Evolutionary conservation across 2,797 vertebrate genomes (phyloP).

Genomic region (Kryptolebias ocellatus): DNA sequence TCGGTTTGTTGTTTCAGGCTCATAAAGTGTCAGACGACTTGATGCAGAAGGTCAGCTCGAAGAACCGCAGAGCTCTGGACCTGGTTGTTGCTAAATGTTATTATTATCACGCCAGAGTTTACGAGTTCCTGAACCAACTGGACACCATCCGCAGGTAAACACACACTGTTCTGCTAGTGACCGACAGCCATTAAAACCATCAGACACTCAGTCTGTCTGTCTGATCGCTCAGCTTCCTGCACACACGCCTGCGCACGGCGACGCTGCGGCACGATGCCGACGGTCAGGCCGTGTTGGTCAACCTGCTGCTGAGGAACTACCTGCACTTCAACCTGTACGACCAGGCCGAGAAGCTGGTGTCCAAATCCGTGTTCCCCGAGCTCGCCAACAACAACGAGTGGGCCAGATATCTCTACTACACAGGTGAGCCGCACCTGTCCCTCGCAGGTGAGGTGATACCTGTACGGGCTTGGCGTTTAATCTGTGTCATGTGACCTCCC

Average conservation of each 20-base stretch:
- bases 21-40: slow-evolving; percentile 94
- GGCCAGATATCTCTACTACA: slow-evolving; percentile 97
- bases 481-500: slow-evolving; percentile 36
- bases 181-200: background rate
- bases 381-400: slow-evolving; percentile 98
- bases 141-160: slow-evolving; percentile 74
- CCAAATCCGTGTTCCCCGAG: slow-evolving; percentile 95
- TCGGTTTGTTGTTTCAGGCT: slow-evolving; percentile 79
- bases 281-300: slow-evolving; percentile 93
- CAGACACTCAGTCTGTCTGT: background rate
- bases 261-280: slow-evolving; percentile 93
- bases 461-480: background rate
- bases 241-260: slow-evolving; percentile 92
- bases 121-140: slow-evolving; percentile 92
- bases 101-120: slow-evolving; percentile 94
- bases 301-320: slow-evolving; percentile 96
- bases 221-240: slow-evolving; percentile 85
- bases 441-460: background rate
- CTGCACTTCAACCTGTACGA: slow-evolving; percentile 96
- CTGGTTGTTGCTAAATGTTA: slow-evolving; percentile 96
- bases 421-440: slow-evolving; percentile 78
- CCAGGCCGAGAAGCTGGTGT: slow-evolving; percentile 96
- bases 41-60: slow-evolving; percentile 93
- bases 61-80: slow-evolving; percentile 94
- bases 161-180: background rate